Evolutionary conservation across 2,797 vertebrate genomes (phyloP).

Genomic region (Hemitrygon akajei): DNA sequence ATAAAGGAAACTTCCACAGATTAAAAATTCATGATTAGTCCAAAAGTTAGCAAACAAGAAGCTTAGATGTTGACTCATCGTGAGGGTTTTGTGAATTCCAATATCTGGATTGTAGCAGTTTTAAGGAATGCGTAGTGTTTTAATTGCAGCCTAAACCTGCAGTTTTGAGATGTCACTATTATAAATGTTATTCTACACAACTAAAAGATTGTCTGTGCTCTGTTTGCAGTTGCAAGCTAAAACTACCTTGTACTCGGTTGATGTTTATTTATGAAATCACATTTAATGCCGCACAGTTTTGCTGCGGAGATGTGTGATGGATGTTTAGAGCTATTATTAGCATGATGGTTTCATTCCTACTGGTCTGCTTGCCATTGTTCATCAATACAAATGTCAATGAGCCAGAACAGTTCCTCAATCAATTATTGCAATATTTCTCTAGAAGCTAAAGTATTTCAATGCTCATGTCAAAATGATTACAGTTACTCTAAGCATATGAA

Average conservation of each 20-base stretch:
- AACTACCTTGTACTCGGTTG: neutral
- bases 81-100: neutral
- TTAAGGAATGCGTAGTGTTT: neutral
- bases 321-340: neutral
- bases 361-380: slow-evolving; percentile 1
- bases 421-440: neutral
- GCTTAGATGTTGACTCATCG: neutral
- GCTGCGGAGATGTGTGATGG: neutral
- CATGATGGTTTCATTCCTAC: neutral
- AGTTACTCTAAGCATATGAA: neutral
- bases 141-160: neutral
- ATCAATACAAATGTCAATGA: neutral
- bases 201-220: neutral
- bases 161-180: neutral
- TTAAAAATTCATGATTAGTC: slow-evolving; percentile 9
- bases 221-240: neutral
- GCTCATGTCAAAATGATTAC: neutral
- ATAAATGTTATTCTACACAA: neutral
- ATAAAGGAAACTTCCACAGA: neutral
- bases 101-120: neutral
- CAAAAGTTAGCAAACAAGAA: neutral
- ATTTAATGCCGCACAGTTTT: neutral
- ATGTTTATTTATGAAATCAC: neutral
- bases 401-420: neutral
- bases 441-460: neutral